These are phyloP conservation scores for Acheta domesticus DNA, from an alignment of 2,888 invertebrate genomes.

Conservation along the genomic window DNA sequence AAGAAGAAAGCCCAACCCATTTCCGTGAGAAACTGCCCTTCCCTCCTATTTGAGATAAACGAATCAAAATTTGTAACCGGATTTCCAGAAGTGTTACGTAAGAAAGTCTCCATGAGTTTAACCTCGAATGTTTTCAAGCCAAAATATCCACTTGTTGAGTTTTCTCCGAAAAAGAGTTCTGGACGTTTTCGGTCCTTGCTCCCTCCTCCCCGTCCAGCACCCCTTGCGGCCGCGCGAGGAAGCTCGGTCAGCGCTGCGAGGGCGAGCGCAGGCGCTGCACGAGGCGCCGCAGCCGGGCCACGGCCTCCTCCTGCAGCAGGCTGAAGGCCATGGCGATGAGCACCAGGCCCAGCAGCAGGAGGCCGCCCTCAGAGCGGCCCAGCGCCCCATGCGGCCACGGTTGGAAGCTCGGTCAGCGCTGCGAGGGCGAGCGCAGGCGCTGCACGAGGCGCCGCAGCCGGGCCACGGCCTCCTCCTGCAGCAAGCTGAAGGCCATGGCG, in stretches of 20 bases:
- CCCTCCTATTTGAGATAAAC: too few species aligned
- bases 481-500: conserved; percentile 79
- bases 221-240: conserved; percentile 35
- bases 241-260: conserved; percentile 29
- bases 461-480: conserved; percentile 74
- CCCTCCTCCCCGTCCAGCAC: conserved; percentile 35
- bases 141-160: too few species aligned
- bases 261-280: conserved; percentile 56
- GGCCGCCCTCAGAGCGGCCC: conserved; percentile 52
- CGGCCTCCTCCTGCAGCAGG: conserved; percentile 75
- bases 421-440: conserved; percentile 50
- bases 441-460: conserved; percentile 55
- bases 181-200: conserved; percentile 27
- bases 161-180: not conserved
- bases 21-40: too few species aligned
- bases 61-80: too few species aligned
- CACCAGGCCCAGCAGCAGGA: conserved; percentile 71
- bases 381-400: too few species aligned
- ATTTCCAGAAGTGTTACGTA: too few species aligned
- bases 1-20: too few species aligned
- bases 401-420: conserved; percentile 27
- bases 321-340: conserved; percentile 83
- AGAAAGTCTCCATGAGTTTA: too few species aligned
- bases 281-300: conserved; percentile 54
- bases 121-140: too few species aligned